Evolutionary conservation across 2,113 vertebrate genomes (phyloP).

Genomic region (Nycticryphes semicollaris): DNA sequence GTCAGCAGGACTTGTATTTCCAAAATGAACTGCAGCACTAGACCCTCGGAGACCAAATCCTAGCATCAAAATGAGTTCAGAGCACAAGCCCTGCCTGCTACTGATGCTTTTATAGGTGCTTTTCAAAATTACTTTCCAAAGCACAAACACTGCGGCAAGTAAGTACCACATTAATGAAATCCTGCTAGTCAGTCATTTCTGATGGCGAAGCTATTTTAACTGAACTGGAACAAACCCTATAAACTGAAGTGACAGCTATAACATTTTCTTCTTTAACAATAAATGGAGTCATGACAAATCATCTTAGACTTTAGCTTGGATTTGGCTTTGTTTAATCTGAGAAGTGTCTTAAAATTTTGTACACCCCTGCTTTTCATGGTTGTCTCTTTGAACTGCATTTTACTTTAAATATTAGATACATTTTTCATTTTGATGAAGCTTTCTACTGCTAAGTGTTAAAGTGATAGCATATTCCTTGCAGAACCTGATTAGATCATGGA

Average conservation of each 20-base stretch:
- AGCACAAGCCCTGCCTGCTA: not conserved
- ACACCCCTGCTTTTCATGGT: not conserved
- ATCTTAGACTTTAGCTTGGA: not conserved
- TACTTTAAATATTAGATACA: not conserved
- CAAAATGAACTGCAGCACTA: not conserved
- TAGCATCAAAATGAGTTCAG: not conserved
- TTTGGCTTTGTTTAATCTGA: constrained; percentile 1
- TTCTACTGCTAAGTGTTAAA: not conserved
- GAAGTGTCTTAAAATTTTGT: not conserved
- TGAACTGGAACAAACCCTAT: not conserved
- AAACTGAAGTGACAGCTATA: not conserved
- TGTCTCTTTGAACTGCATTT: not conserved
- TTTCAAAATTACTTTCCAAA: constrained; percentile 9
- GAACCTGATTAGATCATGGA: not conserved
- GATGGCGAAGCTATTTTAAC: not conserved
- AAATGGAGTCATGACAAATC: not conserved
- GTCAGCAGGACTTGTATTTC: not conserved
- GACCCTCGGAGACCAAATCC: not conserved
- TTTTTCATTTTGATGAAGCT: constrained; percentile 2
- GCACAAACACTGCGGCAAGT: not conserved
- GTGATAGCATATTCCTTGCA: not conserved
- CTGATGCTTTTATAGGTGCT: not conserved
- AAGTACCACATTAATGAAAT: not conserved
- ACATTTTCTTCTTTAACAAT: constrained; percentile 7
- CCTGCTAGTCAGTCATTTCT: constrained; percentile 1